Evolutionary conservation across 2,113 vertebrate genomes (phyloP), one percentile per base, ranked within the genome.

Genomic region (Heloderma charlesbogerti): DNA sequence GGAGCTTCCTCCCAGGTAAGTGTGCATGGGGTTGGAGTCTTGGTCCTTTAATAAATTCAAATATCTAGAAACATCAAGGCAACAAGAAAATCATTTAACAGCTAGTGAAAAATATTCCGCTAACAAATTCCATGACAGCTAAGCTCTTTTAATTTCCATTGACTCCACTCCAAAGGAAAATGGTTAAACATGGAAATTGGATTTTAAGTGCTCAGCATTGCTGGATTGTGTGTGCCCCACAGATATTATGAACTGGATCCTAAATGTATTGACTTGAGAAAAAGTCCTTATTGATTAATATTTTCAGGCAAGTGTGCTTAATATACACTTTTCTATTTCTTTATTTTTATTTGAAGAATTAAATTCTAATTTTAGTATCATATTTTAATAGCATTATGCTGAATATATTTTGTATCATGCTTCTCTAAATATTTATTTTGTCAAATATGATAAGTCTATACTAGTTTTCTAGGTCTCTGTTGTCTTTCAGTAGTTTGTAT

Each of bases 271-370:
- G 20, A 34, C 20, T 20, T 27, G 34, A 16, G 8, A 37, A 54
- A 34, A 22, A 25, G 4, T 48, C 15, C 9, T 12, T 43, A 31
- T 57, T 72, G 27, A 57, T 72, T 54, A 72, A 1, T 43, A 37
- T 31, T 72, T 89, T 72, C 66, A 72, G 60, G 60, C 20, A 66
- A 63, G 25, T 63, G 31, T 51, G 25, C 34, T 18, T 13, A 51
- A 67, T 67, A 75, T 40, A 74, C 5, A 20, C 89, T 87, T 91
- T 93, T 93, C 90, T 90, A 92, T 77, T 71, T 85, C 54, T 85
- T n/a, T 86, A 89, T 94, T 93, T 94, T 92, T 95, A 95, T 93
- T 86, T 95, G 90, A 89, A 93, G 95, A 96, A 95, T 94, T 94
- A 95, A 75, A 93, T 94, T 95, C 91, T 88, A 91, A 91, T 80